Conservation (phyloP, 2,113 vertebrate species). For the Tragelaphus buxtoni region DNA sequence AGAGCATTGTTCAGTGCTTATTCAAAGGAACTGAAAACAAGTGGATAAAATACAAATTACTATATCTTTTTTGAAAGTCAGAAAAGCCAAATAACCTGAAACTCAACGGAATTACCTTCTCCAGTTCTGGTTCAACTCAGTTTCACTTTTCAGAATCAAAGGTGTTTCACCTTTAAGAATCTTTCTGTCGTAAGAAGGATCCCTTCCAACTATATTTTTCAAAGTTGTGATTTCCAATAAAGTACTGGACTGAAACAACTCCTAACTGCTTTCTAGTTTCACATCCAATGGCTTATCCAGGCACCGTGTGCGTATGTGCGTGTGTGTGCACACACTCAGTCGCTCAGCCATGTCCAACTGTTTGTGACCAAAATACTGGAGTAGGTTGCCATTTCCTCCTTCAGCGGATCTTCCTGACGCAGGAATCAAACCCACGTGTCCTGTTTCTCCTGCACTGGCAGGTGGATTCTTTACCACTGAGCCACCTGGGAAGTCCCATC, state of each 20-base stretch:
- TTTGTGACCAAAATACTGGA: background rate
- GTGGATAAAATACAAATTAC: background rate
- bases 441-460: background rate
- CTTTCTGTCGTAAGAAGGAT: background rate
- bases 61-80: background rate
- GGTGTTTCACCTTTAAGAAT: background rate
- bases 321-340: background rate
- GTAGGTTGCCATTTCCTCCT: background rate
- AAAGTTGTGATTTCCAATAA: background rate
- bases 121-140: background rate
- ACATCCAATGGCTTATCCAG: background rate
- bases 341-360: background rate
- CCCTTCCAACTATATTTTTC: constrained; percentile 2
- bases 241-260: background rate
- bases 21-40: background rate
- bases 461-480: background rate
- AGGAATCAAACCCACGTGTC: background rate
- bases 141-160: constrained; percentile 20
- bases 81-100: background rate
- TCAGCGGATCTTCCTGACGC: background rate
- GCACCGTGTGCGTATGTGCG: background rate
- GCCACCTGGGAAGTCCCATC: background rate
- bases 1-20: background rate
- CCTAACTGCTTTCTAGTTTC: background rate
- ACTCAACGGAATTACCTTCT: background rate